Percentiles rank a stretch among this genome's conserved stretches.
phyloP scores from a whole-genome alignment of 1,140 invertebrate species.

The Brachionus rotundiformis region DNA sequence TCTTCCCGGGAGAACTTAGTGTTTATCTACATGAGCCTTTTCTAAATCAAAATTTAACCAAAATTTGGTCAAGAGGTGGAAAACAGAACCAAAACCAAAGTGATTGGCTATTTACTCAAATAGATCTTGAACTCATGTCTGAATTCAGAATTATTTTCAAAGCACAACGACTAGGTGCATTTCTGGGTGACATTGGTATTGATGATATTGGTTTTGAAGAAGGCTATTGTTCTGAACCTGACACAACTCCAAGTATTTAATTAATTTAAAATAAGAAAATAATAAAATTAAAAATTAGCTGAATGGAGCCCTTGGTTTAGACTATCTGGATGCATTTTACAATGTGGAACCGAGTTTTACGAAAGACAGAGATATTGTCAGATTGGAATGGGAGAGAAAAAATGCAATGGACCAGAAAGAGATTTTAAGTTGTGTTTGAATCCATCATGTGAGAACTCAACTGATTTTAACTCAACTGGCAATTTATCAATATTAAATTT shows the following conservation, averaged over 20 bases:
- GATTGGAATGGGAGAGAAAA: background rate
- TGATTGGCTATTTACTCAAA: background rate
- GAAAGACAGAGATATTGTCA: slow-evolving; percentile 29
- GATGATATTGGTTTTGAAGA: slow-evolving; percentile 13
- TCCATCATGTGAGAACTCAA: background rate
- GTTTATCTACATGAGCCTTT: slow-evolving; percentile 21
- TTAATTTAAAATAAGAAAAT: background rate
- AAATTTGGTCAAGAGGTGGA: slow-evolving; percentile 48
- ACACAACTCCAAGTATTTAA: background rate
- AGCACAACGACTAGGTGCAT: background rate
- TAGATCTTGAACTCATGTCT: background rate
- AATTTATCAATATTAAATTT: background rate
- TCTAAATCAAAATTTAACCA: background rate
- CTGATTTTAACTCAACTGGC: background rate
- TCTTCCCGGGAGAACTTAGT: background rate
- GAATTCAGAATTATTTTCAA: slow-evolving; percentile 16
- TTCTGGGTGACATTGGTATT: slow-evolving; percentile 15
- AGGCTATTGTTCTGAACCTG: background rate
- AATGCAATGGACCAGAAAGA: background rate
- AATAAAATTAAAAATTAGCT: background rate
- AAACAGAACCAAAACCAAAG: background rate
- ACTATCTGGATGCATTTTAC: background rate
- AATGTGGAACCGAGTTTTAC: slow-evolving; percentile 5
- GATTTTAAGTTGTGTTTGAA: background rate
- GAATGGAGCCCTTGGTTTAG: background rate